Conservation (phyloP, 1,140 invertebrate genomes). For the Kradibia gibbosae region DNA sequence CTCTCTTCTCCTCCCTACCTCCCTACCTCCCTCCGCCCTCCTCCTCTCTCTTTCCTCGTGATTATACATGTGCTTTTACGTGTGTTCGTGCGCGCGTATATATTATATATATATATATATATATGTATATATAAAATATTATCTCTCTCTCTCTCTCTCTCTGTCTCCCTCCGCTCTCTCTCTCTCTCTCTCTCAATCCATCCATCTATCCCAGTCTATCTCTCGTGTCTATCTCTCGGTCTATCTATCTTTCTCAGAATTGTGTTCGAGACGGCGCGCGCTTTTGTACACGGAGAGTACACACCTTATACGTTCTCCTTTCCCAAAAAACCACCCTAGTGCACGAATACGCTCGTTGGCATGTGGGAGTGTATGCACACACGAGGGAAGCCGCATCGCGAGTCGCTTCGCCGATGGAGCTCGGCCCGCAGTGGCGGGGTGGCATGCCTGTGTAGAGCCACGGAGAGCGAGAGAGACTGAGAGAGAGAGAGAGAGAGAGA, state of each 20-base stretch:
- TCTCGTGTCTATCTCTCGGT: neutral
- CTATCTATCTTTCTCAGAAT: neutral
- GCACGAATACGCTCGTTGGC: neutral
- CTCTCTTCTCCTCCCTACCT: too few relatives aligned
- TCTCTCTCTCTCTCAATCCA: slow-evolving; percentile 12
- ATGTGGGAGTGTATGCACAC: neutral
- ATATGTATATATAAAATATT: too few relatives aligned
- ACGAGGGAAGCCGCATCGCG: neutral
- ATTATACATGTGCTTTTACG: too few relatives aligned
- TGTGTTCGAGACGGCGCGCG: neutral
- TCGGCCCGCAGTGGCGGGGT: too few relatives aligned
- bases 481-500: neutral
- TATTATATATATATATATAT: too few relatives aligned
- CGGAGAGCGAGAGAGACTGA: neutral
- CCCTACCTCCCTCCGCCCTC: neutral
- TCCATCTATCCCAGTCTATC: neutral
- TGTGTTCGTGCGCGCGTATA: too few relatives aligned
- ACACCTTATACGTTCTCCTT: neutral
- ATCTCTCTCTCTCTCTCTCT: slow-evolving; percentile 5
- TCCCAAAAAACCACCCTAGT: slow-evolving; percentile 39
- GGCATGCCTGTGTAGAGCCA: too few relatives aligned
- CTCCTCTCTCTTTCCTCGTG: neutral
- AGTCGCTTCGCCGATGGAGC: too few relatives aligned
- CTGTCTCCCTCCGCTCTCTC: neutral
- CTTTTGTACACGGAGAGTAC: neutral